Percentiles rank a stretch among this genome's conserved stretches.
Conservation (phyloP, 2,113 vertebrate species). For the Paraplagusia blochii region DNA sequence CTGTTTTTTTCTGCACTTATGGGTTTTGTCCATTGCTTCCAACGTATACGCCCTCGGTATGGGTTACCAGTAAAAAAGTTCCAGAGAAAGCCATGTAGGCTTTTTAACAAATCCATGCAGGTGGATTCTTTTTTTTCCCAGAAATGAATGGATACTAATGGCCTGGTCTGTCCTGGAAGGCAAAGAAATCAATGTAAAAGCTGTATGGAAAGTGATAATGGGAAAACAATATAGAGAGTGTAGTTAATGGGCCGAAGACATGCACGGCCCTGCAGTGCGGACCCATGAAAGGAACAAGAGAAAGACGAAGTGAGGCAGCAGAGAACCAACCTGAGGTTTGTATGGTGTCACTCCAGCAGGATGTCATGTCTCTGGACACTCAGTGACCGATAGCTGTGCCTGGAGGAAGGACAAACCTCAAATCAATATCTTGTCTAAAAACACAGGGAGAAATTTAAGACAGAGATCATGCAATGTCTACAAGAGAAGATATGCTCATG, state of each 20-base stretch:
- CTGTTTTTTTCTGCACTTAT: too few species aligned
- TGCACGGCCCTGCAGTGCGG: not conserved
- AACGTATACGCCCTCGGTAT: too few species aligned
- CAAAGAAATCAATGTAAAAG: not conserved
- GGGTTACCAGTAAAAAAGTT: too few species aligned
- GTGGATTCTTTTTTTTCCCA: not conserved
- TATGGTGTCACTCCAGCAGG: constrained; percentile 29
- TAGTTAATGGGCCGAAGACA: not conserved
- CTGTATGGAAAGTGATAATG: not conserved
- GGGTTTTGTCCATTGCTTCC: too few species aligned
- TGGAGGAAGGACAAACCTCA: constrained; percentile 68
- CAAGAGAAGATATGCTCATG: constrained; percentile 73
- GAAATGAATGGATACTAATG: constrained; percentile 2
- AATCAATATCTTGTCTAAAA: constrained; percentile 62
- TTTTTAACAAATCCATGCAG: not conserved
- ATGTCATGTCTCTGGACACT: constrained; percentile 45
- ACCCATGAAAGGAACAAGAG: not conserved
- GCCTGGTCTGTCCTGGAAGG: constrained; percentile 6
- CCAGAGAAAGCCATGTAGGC: too few species aligned
- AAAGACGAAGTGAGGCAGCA: not conserved
- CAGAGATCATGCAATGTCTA: constrained; percentile 74
- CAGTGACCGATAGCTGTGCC: constrained; percentile 55
- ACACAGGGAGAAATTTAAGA: constrained; percentile 51
- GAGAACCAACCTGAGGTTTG: constrained; percentile 58
- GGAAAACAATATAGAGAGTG: not conserved